Conservation (phyloP, 2,888 invertebrate species). For the Platycheirus albimanus region DNA sequence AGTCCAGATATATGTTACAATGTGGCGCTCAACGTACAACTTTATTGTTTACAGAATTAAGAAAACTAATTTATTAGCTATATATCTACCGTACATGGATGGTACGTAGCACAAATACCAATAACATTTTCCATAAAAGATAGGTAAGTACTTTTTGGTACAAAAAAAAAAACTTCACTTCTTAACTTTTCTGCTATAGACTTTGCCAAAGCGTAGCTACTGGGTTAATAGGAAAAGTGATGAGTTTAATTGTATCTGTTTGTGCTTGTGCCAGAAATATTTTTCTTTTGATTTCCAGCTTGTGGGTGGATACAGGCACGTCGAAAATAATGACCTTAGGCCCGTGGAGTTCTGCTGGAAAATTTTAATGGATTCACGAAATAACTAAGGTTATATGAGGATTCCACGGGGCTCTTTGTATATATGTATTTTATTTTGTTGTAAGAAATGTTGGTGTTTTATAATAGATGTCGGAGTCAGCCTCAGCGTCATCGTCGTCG, state of each 20-base stretch:
- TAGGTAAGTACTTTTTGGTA: too few relatives aligned
- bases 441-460: too few relatives aligned
- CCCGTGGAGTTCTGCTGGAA: constrained; percentile 24
- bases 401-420: constrained; percentile 8
- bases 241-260: neutral
- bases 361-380: constrained; percentile 49
- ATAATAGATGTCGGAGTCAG: too few relatives aligned
- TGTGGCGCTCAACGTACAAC: too few relatives aligned
- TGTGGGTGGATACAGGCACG: constrained; percentile 4
- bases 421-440: too few relatives aligned
- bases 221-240: neutral
- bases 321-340: constrained; percentile 32
- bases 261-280: neutral
- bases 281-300: constrained; percentile 32
- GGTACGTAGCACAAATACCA: too few relatives aligned
- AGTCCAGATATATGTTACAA: too few relatives aligned
- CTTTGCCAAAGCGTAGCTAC: neutral
- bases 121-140: too few relatives aligned
- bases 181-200: neutral
- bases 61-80: too few relatives aligned
- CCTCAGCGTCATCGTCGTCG: neutral
- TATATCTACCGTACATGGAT: too few relatives aligned
- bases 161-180: too few relatives aligned
- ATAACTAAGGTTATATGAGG: constrained; percentile 37
- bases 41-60: too few relatives aligned